Evolutionary conservation across 2,113 vertebrate genomes (phyloP).

Genomic region (Theristicus caerulescens): DNA sequence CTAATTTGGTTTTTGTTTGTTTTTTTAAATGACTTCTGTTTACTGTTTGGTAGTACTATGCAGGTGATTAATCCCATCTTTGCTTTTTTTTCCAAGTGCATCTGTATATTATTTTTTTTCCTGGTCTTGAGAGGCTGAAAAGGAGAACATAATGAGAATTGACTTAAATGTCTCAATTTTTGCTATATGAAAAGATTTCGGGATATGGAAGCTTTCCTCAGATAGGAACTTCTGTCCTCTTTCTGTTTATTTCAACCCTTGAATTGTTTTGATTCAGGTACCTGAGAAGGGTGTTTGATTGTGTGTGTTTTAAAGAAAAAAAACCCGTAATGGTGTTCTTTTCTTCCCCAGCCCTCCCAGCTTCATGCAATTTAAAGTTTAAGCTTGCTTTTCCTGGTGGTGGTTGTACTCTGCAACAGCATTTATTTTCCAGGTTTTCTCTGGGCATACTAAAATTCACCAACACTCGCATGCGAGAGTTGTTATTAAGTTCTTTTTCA

Average conservation of each 20-base stretch:
- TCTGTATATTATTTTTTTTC: accelerated
- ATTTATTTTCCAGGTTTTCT: not conserved
- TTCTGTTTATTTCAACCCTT: not conserved
- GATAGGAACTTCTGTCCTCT: not conserved
- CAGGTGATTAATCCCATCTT: not conserved
- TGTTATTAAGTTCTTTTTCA: not conserved
- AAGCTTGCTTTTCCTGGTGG: not conserved
- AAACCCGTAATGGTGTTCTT: accelerated
- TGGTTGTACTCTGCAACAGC: not conserved
- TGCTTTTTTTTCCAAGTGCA: not conserved
- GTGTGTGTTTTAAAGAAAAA: not conserved
- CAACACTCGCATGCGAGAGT: accelerated
- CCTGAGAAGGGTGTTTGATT: not conserved
- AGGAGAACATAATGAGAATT: not conserved
- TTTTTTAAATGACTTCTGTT: not conserved
- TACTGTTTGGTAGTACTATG: not conserved
- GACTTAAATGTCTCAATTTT: accelerated
- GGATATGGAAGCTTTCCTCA: not conserved
- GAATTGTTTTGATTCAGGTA: not conserved
- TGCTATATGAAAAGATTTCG: not conserved
- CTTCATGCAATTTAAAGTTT: not conserved
- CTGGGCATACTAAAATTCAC: not conserved
- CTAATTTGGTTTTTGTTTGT: not conserved
- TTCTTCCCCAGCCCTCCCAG: not conserved
- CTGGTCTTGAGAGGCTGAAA: not conserved